Percentiles rank a stretch among this genome's conserved stretches.
Evolutionary conservation across 2,113 vertebrate species (phyloP).

Genomic region (Scalopus aquaticus): DNA sequence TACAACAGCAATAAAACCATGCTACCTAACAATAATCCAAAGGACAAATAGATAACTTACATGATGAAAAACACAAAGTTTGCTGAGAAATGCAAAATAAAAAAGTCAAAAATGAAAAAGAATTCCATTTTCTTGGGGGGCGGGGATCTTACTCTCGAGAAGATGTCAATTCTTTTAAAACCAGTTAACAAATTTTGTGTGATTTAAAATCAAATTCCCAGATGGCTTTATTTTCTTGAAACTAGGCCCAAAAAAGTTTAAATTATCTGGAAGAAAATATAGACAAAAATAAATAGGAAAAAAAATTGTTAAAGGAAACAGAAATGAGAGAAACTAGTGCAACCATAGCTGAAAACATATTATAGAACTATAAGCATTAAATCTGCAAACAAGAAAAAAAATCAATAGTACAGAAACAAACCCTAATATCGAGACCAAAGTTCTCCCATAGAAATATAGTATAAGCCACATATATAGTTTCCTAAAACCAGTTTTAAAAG

Average conservation of each 20-base stretch:
- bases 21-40: not conserved
- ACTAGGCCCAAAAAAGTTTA: not conserved
- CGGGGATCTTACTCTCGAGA: not conserved
- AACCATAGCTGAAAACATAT: not conserved
- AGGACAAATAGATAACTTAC: slow-evolving; percentile 7
- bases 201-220: slow-evolving; percentile 1
- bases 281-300: not conserved
- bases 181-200: not conserved
- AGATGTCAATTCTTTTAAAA: slow-evolving; percentile 9
- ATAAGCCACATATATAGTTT: not conserved
- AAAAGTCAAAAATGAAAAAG: not conserved
- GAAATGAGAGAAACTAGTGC: slow-evolving; percentile 9
- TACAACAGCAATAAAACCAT: slow-evolving; percentile 51
- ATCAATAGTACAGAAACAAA: not conserved
- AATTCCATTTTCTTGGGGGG: not conserved
- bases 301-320: not conserved
- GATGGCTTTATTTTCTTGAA: slow-evolving; percentile 2
- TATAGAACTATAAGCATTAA: not conserved
- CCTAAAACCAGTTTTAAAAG: slow-evolving; percentile 36
- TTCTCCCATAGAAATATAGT: not conserved
- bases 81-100: not conserved
- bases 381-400: not conserved
- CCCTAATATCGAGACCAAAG: not conserved
- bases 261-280: slow-evolving; percentile 10
- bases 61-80: not conserved